Percentiles rank a stretch among this genome's conserved stretches.
Conservation (phyloP, 2,113 vertebrate genomes). For the Rhombomys opimus region DNA sequence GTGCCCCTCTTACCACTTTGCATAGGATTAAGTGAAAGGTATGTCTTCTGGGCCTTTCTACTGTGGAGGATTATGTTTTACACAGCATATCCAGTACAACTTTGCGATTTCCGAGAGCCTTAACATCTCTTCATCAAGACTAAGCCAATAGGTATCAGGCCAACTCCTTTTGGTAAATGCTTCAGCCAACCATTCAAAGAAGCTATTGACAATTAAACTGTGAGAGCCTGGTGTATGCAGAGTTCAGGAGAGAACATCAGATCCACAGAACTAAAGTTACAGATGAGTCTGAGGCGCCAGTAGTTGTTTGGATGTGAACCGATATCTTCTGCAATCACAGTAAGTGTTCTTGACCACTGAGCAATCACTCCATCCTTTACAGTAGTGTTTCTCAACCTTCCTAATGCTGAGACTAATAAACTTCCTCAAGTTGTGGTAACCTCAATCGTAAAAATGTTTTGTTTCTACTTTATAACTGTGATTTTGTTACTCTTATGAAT, state of each 20-base stretch:
- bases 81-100: neutral
- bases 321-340: neutral
- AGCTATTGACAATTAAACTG: neutral
- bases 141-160: neutral
- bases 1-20: neutral
- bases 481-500: neutral
- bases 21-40: neutral
- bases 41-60: neutral
- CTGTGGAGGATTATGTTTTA: neutral
- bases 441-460: neutral
- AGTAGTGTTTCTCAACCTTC: neutral
- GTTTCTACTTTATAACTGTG: neutral
- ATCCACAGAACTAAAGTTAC: neutral
- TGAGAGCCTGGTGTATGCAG: neutral
- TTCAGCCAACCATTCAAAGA: neutral
- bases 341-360: neutral
- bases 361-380: neutral
- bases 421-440: neutral
- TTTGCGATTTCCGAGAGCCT: neutral
- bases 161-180: neutral
- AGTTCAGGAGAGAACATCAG: neutral
- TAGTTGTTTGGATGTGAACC: neutral
- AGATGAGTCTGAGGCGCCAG: neutral
- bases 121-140: neutral
- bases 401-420: neutral